phyloP scores from a whole-genome alignment of 2,113 vertebrate genomes.

The Gymnocephalus cernua region DNA sequence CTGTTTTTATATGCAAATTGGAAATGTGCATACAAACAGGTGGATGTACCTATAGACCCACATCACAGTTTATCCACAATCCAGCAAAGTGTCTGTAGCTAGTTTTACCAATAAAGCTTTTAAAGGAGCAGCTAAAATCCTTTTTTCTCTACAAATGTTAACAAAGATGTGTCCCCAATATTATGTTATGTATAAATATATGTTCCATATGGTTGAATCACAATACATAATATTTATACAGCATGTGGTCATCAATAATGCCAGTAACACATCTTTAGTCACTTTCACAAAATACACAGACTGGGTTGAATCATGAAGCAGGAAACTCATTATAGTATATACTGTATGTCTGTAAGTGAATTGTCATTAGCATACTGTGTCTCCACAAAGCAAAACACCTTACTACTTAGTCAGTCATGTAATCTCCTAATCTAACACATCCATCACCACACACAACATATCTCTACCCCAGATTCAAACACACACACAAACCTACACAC shows the following conservation, averaged over 20 bases:
- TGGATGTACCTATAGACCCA: neutral
- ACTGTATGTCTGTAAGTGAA: neutral
- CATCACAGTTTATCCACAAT: neutral
- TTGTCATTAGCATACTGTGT: slow-evolving; percentile 26
- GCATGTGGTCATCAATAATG: slow-evolving; percentile 10
- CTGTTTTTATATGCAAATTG: neutral
- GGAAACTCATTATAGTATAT: slow-evolving; percentile 18
- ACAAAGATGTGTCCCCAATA: neutral
- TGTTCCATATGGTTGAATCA: slow-evolving; percentile 1
- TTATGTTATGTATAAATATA: neutral
- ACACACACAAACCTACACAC: slow-evolving; percentile 10
- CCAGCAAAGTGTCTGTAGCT: neutral
- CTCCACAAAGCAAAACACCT: slow-evolving; percentile 2
- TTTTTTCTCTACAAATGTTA: neutral
- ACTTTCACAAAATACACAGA: slow-evolving; percentile 27
- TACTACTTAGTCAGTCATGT: neutral
- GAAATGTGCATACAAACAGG: neutral
- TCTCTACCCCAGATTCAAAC: neutral
- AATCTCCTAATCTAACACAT: neutral
- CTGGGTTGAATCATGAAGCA: slow-evolving; percentile 29
- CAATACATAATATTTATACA: neutral
- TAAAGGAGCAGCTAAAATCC: neutral
- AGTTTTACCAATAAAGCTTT: neutral
- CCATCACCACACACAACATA: neutral
- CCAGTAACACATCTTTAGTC: slow-evolving; percentile 25